Evolutionary conservation across 2,888 invertebrate genomes (phyloP), one percentile per base, ranked within the genome.

Genomic region (Xanthorhoe spadicearia): DNA sequence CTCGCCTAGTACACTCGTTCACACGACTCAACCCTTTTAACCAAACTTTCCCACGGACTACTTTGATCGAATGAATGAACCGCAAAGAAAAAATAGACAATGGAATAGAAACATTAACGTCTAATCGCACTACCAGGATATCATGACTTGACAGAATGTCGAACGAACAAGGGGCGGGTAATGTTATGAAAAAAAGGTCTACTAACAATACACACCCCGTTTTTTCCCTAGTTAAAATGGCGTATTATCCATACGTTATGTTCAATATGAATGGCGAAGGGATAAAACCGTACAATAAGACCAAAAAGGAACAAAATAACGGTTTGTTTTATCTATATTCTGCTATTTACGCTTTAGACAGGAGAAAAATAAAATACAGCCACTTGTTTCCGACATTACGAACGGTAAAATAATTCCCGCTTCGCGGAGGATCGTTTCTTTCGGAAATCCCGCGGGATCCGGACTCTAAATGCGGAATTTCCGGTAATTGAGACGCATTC

Each of bases 91-190:
- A 61, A 50, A 53, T 53, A 74, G 65, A 75, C 70, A 71, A 69
- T 66, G 46, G 51, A 70, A 71, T 69, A 74, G 67, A 70, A 71
- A 71, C 70, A 74, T 66, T 74, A 72, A 72, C 59, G 63, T 77
- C 79, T 80, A 81, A 82, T 76, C 85, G 70, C 55, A 66, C 69
- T 85, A 90, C 88, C 74, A 89, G 88, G 89, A 68, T 61, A 67
- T 52, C 83, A 89, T 85, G 76, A 79, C 69, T 68, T 62, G 69
- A 70, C 69, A 82, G 78, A 78, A 81, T 77, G 76, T 79, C 74
- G 74, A 77, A 77, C 73, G 68, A 66, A 72, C 69, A 75, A 77
- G 77, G 74, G 78, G 77, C 56, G 52, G 78, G 74, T 77, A 77
- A 70, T 71, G 61, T 32, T 58, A 64, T 61, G 72, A 74, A 74